A percentile compares a stretch with the other conserved stretches of the same genome.
phyloP scores from a whole-genome alignment of 1,140 invertebrate species.

The Drosophila bocqueti region DNA sequence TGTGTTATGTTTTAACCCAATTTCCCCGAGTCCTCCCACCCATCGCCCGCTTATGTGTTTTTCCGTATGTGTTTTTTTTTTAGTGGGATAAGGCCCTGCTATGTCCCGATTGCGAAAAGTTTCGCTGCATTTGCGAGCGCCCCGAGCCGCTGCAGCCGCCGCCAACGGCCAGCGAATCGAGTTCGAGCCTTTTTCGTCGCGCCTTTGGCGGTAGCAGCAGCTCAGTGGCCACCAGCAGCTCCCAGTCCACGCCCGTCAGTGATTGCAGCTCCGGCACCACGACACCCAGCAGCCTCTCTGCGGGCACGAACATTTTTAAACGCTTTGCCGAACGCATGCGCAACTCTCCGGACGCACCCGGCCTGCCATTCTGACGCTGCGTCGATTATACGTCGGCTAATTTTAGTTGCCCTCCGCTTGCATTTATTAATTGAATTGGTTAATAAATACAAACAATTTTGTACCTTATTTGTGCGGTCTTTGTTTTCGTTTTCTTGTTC shows the following conservation, averaged over 20 bases:
- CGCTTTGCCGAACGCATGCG: slow-evolving; percentile 81
- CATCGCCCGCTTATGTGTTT: slow-evolving; percentile 50
- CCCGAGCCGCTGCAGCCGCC: slow-evolving; percentile 22
- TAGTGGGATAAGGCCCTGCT: slow-evolving; percentile 84
- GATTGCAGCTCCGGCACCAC: slow-evolving; percentile 32
- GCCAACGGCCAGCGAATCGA: slow-evolving; percentile 55
- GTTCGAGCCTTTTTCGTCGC: slow-evolving; percentile 71
- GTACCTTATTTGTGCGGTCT: slow-evolving; percentile 48
- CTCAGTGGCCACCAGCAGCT: slow-evolving; percentile 38
- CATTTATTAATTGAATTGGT: slow-evolving; percentile 67
- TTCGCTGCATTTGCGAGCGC: slow-evolving; percentile 82
- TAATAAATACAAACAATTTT: slow-evolving; percentile 67
- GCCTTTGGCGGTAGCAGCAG: slow-evolving; percentile 69
- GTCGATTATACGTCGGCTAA: slow-evolving; percentile 23
- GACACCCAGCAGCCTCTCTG: slow-evolving; percentile 60
- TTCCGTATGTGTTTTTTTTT: slow-evolving; percentile 73
- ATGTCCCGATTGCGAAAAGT: slow-evolving; percentile 82
- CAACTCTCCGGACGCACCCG: slow-evolving; percentile 48
- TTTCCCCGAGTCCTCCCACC: slow-evolving; percentile 6
- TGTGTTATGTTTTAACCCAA: slow-evolving; percentile 14
- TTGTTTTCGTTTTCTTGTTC: slow-evolving; percentile 32
- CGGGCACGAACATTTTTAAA: slow-evolving; percentile 80
- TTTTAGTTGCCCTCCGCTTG: slow-evolving; percentile 52
- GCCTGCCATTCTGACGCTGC: slow-evolving; percentile 37
- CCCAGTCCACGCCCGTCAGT: slow-evolving; percentile 53